Conservation (phyloP, 2,888 invertebrate genomes). For the Sycophila texana region DNA sequence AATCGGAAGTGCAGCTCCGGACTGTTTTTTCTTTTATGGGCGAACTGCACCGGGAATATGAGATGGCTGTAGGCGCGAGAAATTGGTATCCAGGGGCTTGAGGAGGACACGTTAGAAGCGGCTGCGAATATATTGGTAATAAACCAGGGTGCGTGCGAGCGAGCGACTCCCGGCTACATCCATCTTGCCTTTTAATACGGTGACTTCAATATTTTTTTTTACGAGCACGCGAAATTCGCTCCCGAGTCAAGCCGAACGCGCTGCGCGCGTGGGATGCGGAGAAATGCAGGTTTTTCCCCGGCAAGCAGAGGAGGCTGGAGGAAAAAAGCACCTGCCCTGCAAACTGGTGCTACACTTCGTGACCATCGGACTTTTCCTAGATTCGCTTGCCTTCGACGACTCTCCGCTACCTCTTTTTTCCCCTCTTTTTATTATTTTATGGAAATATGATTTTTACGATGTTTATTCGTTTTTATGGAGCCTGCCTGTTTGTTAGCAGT, state of each 20-base stretch:
- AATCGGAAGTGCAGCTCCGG: slow-evolving; percentile 13
- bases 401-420: too few relatives aligned
- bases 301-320: not conserved
- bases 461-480: slow-evolving; percentile 41
- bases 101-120: slow-evolving; percentile 36
- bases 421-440: slow-evolving; percentile 38
- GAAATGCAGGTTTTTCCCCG: slow-evolving; percentile 30
- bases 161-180: slow-evolving; percentile 18
- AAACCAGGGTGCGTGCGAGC: slow-evolving; percentile 35
- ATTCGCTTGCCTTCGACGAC: slow-evolving; percentile 11
- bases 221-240: slow-evolving; percentile 53
- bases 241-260: slow-evolving; percentile 28
- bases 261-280: not conserved
- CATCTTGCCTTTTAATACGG: slow-evolving; percentile 54
- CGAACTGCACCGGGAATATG: too few relatives aligned
- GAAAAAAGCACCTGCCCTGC: too few relatives aligned
- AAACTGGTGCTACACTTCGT: too few relatives aligned
- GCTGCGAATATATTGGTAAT: slow-evolving; percentile 54
- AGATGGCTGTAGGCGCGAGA: not conserved
- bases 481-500: slow-evolving; percentile 20
- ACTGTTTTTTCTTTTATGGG: slow-evolving; percentile 18
- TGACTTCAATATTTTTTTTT: slow-evolving; percentile 55
- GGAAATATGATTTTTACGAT: slow-evolving; percentile 43
- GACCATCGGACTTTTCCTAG: slow-evolving; percentile 19
- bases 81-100: not conserved